phyloP scores from a whole-genome alignment of 2,797 vertebrate genomes.

The Falco columbarius region DNA sequence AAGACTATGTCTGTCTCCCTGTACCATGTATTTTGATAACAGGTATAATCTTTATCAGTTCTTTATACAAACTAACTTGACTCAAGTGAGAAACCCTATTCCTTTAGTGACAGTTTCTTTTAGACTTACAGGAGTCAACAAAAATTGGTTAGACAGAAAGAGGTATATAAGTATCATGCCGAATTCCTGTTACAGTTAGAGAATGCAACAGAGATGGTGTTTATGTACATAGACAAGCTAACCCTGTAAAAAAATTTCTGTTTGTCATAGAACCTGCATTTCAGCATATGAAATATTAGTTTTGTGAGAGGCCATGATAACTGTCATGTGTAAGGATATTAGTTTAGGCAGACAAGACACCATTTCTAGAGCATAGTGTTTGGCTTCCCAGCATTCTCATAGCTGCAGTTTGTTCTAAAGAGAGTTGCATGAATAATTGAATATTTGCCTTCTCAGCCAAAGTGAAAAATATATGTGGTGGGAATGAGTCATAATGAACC shows the following conservation, averaged over 20 bases:
- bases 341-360: background rate
- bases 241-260: background rate
- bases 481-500: constrained; percentile 37
- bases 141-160: background rate
- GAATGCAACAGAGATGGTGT: background rate
- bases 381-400: constrained; percentile 26
- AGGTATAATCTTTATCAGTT: background rate
- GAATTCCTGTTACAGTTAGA: background rate
- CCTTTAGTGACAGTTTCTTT: background rate
- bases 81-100: background rate
- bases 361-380: constrained; percentile 11
- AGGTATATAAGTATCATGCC: background rate
- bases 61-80: background rate
- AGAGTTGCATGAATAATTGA: constrained; percentile 56
- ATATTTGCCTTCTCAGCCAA: constrained; percentile 44
- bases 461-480: constrained; percentile 40
- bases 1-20: background rate
- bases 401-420: background rate
- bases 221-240: background rate
- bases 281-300: background rate
- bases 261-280: background rate
- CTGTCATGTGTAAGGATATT: background rate
- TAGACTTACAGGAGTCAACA: background rate
- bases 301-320: background rate
- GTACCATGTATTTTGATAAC: background rate